Percentiles rank a stretch among this genome's conserved stretches.
Conservation (phyloP, 1,140 invertebrate genomes). For the Grapholita molesta region DNA sequence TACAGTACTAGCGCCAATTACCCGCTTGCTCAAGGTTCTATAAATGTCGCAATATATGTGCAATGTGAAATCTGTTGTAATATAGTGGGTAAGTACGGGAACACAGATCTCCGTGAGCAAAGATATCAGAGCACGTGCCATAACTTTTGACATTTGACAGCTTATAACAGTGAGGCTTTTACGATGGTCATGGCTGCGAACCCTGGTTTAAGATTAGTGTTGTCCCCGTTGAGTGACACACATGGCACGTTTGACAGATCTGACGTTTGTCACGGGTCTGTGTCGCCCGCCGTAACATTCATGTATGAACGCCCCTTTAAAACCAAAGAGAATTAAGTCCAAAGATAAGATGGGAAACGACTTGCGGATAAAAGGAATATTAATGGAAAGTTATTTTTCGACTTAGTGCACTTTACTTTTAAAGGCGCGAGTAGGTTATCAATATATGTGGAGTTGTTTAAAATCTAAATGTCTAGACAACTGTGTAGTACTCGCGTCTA, state of each 20-base stretch:
- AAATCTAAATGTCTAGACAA: conserved; percentile 10
- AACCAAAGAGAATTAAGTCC: conserved; percentile 10
- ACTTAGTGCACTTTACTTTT: conserved; percentile 13
- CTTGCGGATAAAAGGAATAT: not conserved
- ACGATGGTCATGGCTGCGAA: too few relatives aligned
- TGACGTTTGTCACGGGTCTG: not conserved
- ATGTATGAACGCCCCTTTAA: conserved; percentile 6
- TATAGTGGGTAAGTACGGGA: not conserved
- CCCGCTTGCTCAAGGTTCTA: not conserved
- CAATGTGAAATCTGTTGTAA: not conserved
- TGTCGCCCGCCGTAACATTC: not conserved
- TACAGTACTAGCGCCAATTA: not conserved
- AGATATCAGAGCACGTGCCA: not conserved
- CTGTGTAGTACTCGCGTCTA: conserved; percentile 4
- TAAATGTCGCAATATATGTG: not conserved
- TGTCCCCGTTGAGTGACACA: not conserved
- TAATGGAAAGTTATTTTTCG: conserved; percentile 4
- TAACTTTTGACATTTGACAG: not conserved
- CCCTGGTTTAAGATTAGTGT: too few relatives aligned
- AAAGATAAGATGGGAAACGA: not conserved
- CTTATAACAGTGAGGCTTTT: too few relatives aligned
- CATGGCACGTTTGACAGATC: not conserved
- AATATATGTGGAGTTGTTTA: conserved; percentile 6
- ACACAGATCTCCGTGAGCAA: not conserved
- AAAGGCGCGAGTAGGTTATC: conserved; percentile 8